Percentiles rank a stretch among this genome's conserved stretches.
These are phyloP conservation scores for Theristus sp. DNA, from an alignment of 2,888 invertebrate species.

Conservation along the genomic window DNA sequence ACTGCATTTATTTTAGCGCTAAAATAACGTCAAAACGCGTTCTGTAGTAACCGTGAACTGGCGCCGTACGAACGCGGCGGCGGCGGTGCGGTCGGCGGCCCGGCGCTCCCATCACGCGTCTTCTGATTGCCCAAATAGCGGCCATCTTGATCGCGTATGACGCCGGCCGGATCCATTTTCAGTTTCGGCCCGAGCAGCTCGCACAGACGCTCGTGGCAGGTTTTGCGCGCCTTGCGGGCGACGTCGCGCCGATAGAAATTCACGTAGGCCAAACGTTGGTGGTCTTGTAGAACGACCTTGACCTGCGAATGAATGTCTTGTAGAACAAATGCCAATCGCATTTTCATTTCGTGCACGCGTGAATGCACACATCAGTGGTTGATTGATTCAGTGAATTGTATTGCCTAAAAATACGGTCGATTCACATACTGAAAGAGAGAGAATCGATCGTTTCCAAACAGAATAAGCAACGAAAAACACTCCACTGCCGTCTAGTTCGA, in stretches of 20 bases:
- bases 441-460: no score
- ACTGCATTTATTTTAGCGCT: no score
- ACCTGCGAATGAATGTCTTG: background rate
- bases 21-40: no score
- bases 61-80: no score
- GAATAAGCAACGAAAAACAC: no score
- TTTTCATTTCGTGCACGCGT: background rate
- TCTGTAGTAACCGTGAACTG: no score
- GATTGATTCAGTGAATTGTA: no score
- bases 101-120: background rate
- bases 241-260: constrained; percentile 21
- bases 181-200: constrained; percentile 7
- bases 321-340: background rate
- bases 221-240: constrained; percentile 11
- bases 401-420: no score
- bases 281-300: background rate
- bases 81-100: no score
- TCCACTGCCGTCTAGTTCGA: no score
- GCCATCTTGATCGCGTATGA: constrained; percentile 25
- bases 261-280: constrained; percentile 21
- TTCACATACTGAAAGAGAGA: no score
- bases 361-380: no score
- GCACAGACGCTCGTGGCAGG: background rate
- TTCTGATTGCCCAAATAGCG: constrained; percentile 12
- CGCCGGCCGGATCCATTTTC: constrained; percentile 26